phyloP scores from a whole-genome alignment of 2,113 vertebrate species.

The Herpailurus yagouaroundi region DNA sequence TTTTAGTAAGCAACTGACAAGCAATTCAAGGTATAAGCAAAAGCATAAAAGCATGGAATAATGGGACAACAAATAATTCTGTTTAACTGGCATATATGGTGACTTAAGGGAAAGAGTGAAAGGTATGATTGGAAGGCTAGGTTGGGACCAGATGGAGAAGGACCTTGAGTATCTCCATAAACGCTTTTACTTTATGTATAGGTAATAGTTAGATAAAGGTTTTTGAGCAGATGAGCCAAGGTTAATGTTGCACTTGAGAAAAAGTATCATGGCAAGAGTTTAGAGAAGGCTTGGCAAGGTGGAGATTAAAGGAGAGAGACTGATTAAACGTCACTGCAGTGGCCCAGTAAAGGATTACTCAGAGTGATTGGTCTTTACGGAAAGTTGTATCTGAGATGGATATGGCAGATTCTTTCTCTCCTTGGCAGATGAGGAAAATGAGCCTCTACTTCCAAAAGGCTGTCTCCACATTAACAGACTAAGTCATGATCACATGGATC shows the following conservation, averaged over 20 bases:
- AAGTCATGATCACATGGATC: neutral
- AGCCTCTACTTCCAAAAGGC: neutral
- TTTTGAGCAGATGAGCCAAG: neutral
- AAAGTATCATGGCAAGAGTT: neutral
- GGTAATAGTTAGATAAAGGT: neutral
- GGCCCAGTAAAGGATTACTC: neutral
- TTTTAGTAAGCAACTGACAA: neutral
- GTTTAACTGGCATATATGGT: neutral
- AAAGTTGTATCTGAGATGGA: neutral
- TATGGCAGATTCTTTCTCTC: neutral
- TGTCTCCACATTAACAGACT: neutral
- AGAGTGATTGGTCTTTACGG: neutral
- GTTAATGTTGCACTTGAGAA: neutral
- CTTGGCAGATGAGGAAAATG: neutral
- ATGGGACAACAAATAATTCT: neutral
- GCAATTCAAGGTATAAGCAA: neutral
- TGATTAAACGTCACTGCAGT: neutral
- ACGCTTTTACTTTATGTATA: neutral
- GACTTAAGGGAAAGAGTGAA: neutral
- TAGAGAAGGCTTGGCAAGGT: neutral
- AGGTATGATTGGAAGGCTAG: neutral
- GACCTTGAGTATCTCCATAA: neutral
- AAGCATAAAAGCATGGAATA: neutral
- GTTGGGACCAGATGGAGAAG: neutral
- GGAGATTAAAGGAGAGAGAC: neutral